Evolutionary conservation across 2,888 invertebrate genomes (phyloP).

Genomic region (Mythimna vitellina): DNA sequence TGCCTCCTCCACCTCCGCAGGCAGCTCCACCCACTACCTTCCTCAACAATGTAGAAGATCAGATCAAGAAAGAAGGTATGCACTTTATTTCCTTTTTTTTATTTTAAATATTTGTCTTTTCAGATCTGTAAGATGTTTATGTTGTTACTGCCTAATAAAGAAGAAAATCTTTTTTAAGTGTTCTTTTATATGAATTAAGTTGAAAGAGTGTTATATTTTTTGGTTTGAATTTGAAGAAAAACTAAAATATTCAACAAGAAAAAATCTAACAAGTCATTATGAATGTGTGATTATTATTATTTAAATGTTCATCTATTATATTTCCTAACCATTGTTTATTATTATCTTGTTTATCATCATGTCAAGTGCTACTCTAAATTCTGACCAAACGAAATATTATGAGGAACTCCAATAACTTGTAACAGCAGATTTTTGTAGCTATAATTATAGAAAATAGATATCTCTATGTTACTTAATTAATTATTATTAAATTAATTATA

Average conservation of each 20-base stretch:
- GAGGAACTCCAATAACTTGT: neutral
- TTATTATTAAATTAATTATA: neutral
- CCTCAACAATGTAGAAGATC: conserved; percentile 83
- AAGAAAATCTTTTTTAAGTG: neutral
- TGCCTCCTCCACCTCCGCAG: conserved; percentile 78
- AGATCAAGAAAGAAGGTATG: conserved; percentile 89
- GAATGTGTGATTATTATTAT: neutral
- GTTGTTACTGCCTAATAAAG: neutral
- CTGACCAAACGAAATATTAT: neutral
- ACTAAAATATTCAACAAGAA: neutral
- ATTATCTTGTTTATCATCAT: conserved; percentile 5
- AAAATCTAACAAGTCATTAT: neutral
- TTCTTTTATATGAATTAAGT: neutral
- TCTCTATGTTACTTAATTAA: neutral
- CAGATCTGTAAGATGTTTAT: conserved; percentile 16
- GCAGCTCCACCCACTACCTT: conserved; percentile 69
- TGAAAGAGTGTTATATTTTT: neutral
- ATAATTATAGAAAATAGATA: too few species aligned
- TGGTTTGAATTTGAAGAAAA: neutral
- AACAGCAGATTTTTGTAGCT: neutral
- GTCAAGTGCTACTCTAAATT: conserved; percentile 10
- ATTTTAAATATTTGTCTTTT: conserved; percentile 19
- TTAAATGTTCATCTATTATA: conserved; percentile 22
- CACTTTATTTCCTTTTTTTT: neutral
- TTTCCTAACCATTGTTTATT: conserved; percentile 18